A percentile compares a stretch with the other conserved stretches of the same genome.
Evolutionary conservation across 2,888 invertebrate species (phyloP).

Genomic region (Salticus scenicus): DNA sequence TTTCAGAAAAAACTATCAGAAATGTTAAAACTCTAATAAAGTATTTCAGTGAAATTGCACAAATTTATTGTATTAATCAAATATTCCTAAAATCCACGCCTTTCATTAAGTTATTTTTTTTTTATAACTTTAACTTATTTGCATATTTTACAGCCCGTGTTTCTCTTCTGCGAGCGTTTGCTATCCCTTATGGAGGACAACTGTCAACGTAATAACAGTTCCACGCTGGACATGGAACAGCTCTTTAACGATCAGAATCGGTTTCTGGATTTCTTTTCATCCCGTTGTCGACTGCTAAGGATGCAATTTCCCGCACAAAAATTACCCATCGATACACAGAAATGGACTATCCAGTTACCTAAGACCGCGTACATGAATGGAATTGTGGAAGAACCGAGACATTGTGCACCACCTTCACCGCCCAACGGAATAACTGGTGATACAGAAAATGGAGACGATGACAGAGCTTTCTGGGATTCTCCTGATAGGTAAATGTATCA

Average conservation of each 20-base stretch:
- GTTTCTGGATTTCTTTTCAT: slow-evolving; percentile 51
- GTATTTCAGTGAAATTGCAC: too few relatives aligned
- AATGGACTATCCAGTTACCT: slow-evolving; percentile 37
- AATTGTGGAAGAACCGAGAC: slow-evolving; percentile 39
- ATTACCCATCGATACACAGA: neutral
- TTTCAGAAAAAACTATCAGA: too few relatives aligned
- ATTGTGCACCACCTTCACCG: slow-evolving; percentile 56
- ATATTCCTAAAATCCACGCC: too few relatives aligned
- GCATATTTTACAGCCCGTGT: slow-evolving; percentile 80
- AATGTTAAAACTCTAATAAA: too few relatives aligned
- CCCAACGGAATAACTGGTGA: slow-evolving; percentile 42
- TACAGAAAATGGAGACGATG: slow-evolving; percentile 21
- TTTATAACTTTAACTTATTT: too few relatives aligned
- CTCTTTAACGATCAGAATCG: slow-evolving; percentile 44
- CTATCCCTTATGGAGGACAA: slow-evolving; percentile 42
- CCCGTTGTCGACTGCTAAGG: slow-evolving; percentile 38
- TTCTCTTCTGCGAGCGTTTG: slow-evolving; percentile 85
- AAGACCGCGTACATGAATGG: slow-evolving; percentile 38
- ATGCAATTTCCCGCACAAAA: slow-evolving; percentile 23
- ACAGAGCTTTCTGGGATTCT: slow-evolving; percentile 55
- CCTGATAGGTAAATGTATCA: slow-evolving; percentile 57
- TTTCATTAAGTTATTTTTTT: too few relatives aligned
- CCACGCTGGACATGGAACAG: slow-evolving; percentile 17
- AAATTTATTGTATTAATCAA: too few relatives aligned
- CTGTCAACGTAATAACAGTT: neutral